Evolutionary conservation across 2,888 invertebrate genomes (phyloP), one percentile per base, ranked within the genome.

Genomic region (Amaurobius ferox): DNA sequence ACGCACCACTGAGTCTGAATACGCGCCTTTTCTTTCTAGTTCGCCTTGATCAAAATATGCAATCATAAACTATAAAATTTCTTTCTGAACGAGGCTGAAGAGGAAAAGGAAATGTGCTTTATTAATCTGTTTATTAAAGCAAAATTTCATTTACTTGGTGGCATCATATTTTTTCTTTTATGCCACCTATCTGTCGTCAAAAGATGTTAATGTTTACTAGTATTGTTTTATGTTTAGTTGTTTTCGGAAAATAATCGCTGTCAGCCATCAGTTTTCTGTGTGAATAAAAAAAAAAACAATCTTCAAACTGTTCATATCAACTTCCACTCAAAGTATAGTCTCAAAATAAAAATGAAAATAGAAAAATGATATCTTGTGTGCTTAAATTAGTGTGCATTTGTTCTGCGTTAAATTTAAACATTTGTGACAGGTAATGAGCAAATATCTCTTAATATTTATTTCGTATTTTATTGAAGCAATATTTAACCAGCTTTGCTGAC

Each of bases 161-260:
- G n/a, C n/a, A n/a, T n/a, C n/a, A n/a, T n/a, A n/a, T n/a, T n/a
- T 67, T 35, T 67, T 67, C 67, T 67, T 67, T 67, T 67, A 39
- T 80, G 80, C 80, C 80, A 80, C 80, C 80, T 80, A 80, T 55
- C 73, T 80, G 73, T 80, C 66, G 73, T 67, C 35, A 32, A 23
- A 35, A 23, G 39, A 35, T 67, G 35, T 13, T 28, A 35, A 23
- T 67, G 0, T 39, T 67, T 30, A 23, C 67, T 35, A 35, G 32
- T 32, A 35, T 67, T 35, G 23, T 67, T 30, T 48, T 28, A 23
- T 23, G 29, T 19, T 5, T 64, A 3, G 28, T 64, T 64, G 1
- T 64, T 16, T 30, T 64, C 6, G 3, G 0, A 29, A 16, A 29
- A n/a, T 30, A 30, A 29, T 16, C 11, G 64, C 29, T 64, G 55